Evolutionary conservation across 2,797 vertebrate genomes (phyloP).

Genomic region (Megalops cyprinoides): DNA sequence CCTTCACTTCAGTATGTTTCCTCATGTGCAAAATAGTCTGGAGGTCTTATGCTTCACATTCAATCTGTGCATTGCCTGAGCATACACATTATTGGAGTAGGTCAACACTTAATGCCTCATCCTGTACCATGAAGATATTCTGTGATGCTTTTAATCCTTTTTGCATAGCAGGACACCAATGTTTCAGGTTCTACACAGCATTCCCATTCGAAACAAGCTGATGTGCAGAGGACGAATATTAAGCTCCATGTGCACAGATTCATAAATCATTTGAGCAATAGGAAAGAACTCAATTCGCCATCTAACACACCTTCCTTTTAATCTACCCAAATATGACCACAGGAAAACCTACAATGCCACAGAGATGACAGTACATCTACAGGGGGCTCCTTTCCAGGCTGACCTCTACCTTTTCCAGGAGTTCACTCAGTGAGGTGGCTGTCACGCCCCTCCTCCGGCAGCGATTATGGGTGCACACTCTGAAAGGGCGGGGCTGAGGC

Average conservation of each 20-base stretch:
- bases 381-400: background rate
- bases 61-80: too few relatives aligned
- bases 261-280: background rate
- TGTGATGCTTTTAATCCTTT: background rate
- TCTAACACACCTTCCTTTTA: background rate
- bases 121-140: background rate
- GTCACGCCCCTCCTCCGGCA: constrained; percentile 72
- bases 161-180: background rate
- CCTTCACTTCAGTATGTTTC: too few relatives aligned
- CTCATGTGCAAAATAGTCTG: background rate
- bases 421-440: constrained; percentile 75
- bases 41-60: background rate
- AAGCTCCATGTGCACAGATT: background rate
- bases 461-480: constrained; percentile 75
- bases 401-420: constrained; percentile 76
- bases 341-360: too few relatives aligned
- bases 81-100: too few relatives aligned
- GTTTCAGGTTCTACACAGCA: background rate
- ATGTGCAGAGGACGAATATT: background rate
- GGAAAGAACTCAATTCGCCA: background rate
- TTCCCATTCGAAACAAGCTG: background rate
- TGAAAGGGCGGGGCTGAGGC: constrained; percentile 68
- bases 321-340: too few relatives aligned
- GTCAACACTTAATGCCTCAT: background rate
- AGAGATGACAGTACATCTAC: background rate